phyloP scores from a whole-genome alignment of 2,797 vertebrate species.

The Smutsia gigantea region DNA sequence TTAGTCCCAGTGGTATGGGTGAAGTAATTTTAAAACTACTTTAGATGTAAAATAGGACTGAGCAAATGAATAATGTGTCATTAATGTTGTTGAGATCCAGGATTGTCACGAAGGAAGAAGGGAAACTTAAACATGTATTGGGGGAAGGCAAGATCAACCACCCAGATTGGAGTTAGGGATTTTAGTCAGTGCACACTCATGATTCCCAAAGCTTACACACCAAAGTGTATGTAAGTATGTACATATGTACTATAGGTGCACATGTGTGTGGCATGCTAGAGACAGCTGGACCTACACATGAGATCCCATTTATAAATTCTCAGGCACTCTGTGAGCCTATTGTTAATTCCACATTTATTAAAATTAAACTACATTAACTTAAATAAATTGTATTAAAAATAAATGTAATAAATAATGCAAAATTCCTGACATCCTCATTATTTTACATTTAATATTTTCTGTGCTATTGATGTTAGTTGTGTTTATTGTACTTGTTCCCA shows the following conservation, averaged over 20 bases:
- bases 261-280: background rate
- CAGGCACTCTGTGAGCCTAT: background rate
- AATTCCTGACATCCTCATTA: background rate
- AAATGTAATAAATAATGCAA: background rate
- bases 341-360: background rate
- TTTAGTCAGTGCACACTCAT: background rate
- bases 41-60: background rate
- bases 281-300: background rate
- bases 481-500: background rate
- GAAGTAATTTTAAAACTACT: background rate
- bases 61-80: background rate
- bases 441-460: background rate
- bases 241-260: fast-evolving
- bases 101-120: background rate
- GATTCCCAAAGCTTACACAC: background rate
- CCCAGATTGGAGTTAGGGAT: fast-evolving
- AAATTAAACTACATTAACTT: background rate
- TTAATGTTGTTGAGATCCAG: background rate
- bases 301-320: background rate
- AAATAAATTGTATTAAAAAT: background rate
- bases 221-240: background rate
- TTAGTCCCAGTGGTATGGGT: background rate
- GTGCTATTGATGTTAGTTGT: background rate
- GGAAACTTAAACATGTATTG: background rate
- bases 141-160: background rate